Evolutionary conservation across 1,140 invertebrate species (phyloP).

Genomic region (Neodiprion pinetum): DNA sequence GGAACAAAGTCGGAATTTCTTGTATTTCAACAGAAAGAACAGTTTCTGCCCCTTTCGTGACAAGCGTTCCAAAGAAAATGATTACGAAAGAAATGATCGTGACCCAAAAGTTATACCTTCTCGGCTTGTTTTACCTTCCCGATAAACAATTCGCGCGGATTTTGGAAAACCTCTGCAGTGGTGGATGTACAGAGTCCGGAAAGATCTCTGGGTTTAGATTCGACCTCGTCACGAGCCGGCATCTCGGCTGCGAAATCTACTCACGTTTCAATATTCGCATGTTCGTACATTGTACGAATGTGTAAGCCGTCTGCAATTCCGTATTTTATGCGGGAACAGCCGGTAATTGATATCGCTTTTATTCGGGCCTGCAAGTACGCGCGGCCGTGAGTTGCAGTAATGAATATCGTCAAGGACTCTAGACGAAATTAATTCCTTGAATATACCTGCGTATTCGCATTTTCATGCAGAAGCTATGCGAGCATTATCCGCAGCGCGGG

Average conservation of each 20-base stretch:
- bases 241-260: not conserved
- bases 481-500: too few species aligned
- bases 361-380: not conserved
- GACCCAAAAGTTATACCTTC: too few species aligned
- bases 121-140: too few species aligned
- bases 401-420: not conserved
- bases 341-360: not conserved
- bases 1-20: too few species aligned
- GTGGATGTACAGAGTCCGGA: not conserved
- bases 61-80: too few species aligned
- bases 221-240: not conserved
- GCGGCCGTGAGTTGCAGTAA: conserved; percentile 3
- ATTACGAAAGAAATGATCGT: too few species aligned
- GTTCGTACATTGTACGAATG: not conserved
- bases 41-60: too few species aligned
- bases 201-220: not conserved
- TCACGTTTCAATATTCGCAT: not conserved
- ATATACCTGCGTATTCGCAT: not conserved
- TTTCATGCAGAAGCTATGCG: too few species aligned
- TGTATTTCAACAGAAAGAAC: too few species aligned
- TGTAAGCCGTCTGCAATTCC: too few species aligned
- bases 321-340: not conserved
- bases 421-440: not conserved
- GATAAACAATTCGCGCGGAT: too few species aligned
- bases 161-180: too few species aligned